Evolutionary conservation across 2,888 invertebrate genomes (phyloP).

Genomic region (Dolomedes plantarius): DNA sequence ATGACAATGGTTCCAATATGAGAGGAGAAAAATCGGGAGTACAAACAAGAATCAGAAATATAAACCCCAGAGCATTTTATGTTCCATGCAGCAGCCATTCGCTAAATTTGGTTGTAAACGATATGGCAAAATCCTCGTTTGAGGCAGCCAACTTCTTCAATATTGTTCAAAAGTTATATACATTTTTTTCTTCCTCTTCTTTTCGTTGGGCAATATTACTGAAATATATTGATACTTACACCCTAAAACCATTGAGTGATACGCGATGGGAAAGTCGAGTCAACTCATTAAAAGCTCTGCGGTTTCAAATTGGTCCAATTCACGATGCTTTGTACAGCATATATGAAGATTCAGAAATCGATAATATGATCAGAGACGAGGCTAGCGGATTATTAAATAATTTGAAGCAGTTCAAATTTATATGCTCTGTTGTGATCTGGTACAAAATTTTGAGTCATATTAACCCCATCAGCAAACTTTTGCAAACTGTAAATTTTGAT

Average conservation of each 20-base stretch:
- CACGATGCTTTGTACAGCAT: not conserved
- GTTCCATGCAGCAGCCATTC: too few relatives aligned
- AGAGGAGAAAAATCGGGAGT: not conserved
- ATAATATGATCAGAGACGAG: not conserved
- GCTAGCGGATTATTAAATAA: not conserved
- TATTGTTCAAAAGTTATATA: too few relatives aligned
- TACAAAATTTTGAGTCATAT: constrained; percentile 10
- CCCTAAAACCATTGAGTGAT: constrained; percentile 20
- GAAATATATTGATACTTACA: constrained; percentile 15
- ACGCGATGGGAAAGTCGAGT: constrained; percentile 21
- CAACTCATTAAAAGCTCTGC: not conserved
- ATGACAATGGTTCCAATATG: too few relatives aligned
- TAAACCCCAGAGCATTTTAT: too few relatives aligned
- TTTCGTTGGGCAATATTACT: constrained; percentile 27
- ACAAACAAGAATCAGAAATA: not conserved
- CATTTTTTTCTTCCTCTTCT: constrained; percentile 7
- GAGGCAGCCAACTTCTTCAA: too few relatives aligned
- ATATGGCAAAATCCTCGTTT: too few relatives aligned
- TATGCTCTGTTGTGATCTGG: not conserved
- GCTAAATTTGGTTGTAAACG: too few relatives aligned
- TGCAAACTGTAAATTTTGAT: not conserved
- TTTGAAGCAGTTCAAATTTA: constrained; percentile 8
- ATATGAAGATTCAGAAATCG: not conserved
- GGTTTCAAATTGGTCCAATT: constrained; percentile 15
- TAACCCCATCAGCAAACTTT: not conserved